phyloP scores from a whole-genome alignment of 1,140 invertebrate species.

The Drosophila repleta region DNA sequence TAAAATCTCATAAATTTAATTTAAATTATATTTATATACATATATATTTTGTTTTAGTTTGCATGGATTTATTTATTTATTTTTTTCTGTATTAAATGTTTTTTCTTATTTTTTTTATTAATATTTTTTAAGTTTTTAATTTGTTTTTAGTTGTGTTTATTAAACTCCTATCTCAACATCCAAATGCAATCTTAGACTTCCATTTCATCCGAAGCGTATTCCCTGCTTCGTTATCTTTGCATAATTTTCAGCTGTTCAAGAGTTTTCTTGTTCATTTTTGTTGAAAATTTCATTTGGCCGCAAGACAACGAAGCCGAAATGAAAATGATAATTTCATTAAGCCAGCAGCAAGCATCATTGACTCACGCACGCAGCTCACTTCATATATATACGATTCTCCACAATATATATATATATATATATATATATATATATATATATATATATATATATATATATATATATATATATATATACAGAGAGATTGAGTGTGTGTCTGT shows the following conservation, averaged over 20 bases:
- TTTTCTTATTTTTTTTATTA: too few relatives aligned
- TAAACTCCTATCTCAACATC: too few relatives aligned
- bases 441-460: not conserved
- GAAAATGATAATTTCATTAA: slow-evolving; percentile 76
- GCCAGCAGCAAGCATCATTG: slow-evolving; percentile 32
- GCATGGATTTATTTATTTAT: too few relatives aligned
- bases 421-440: not conserved
- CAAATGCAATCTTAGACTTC: too few relatives aligned
- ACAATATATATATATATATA: too few relatives aligned
- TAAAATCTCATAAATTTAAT: too few relatives aligned
- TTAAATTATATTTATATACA: too few relatives aligned
- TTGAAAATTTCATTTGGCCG: slow-evolving; percentile 44
- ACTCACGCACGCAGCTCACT: slow-evolving; percentile 5
- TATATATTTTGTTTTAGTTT: too few relatives aligned
- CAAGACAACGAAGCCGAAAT: slow-evolving; percentile 61
- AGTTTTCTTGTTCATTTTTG: slow-evolving; percentile 40
- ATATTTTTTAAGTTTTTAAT: too few relatives aligned
- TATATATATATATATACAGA: not conserved
- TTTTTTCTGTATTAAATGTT: too few relatives aligned
- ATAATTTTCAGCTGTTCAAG: not conserved
- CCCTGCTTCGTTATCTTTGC: not conserved
- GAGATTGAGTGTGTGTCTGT: too few relatives aligned
- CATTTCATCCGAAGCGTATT: slow-evolving; percentile 7
- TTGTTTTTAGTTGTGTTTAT: too few relatives aligned
- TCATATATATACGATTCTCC: not conserved